Evolutionary conservation across 2,113 vertebrate genomes (phyloP).

Genomic region (Cyanoramphus novaezelandiae): DNA sequence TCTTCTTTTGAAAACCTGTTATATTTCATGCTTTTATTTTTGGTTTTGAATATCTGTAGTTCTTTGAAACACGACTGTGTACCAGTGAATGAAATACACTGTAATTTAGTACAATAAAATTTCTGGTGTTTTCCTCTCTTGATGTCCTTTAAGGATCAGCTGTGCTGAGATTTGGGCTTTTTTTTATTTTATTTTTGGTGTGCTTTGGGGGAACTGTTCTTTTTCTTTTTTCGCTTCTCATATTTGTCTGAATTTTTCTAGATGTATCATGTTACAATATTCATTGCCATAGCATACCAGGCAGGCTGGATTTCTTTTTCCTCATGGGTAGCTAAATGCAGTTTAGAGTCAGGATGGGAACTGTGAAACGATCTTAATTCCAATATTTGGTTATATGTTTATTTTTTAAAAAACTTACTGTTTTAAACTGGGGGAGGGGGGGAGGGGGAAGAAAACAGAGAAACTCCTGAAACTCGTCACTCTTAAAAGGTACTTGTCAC

Average conservation of each 20-base stretch:
- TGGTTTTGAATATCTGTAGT: background rate
- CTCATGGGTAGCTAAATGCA: background rate
- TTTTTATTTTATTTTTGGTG: rapidly evolving
- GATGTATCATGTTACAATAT: background rate
- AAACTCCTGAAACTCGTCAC: background rate
- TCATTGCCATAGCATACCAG: background rate
- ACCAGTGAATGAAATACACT: background rate
- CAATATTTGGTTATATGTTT: background rate
- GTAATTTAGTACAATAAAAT: background rate
- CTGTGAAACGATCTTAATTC: background rate
- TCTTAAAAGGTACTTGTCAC: background rate
- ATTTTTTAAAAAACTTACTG: background rate
- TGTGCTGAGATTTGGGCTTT: background rate
- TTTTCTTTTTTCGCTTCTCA: background rate
- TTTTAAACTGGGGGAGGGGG: background rate
- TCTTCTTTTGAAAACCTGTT: background rate
- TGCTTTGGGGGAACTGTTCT: background rate
- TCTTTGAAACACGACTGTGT: background rate
- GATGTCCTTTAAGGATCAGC: background rate
- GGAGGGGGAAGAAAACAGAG: rapidly evolving
- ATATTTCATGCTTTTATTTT: background rate
- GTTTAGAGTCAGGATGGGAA: background rate
- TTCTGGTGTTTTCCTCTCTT: background rate
- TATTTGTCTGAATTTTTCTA: background rate
- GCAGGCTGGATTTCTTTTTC: background rate